Base-by-base conservation (phyloP, 2,113 vertebrate species). In the Clinocottus analis region DNA sequence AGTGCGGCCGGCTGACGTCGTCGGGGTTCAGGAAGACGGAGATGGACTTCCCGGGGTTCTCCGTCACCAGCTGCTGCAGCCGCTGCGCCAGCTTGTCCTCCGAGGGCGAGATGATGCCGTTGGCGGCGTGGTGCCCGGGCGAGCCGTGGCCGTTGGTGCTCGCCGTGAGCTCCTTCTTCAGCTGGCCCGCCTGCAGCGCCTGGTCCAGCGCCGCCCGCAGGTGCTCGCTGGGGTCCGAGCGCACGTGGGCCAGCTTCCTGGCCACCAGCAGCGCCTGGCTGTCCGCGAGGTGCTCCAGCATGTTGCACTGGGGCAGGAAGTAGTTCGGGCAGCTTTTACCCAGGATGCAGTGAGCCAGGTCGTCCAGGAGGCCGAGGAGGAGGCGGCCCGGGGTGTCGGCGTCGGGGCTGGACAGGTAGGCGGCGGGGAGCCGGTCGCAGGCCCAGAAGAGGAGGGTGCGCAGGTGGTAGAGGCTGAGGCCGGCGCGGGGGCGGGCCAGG, bases 391-490 rank as follows among this genome's bases (percentile, higher is more conserved):
- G 93, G 0, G 94, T 95, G 49, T 95, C 93, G 0, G 93, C 75
- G 1, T 95, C 94, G 0, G 87, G 58, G 77, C 93, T 89, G 63
- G 93, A 94, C 65, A 97, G 84, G 88, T 95, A 97, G 71, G 94
- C 87, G 0, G 92, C 43, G 0, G 96, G 96, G 23, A 97, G 94
- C 7, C 96, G 94, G 83, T 97, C 96, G 13, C 96, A 97, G 11
- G 96, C 96, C 96, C 96, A 96, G 84, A 96, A 96, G 27, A 96
- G 93, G 31, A 96, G 84, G 0, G 96, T 96, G 33, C 96, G 93
- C 61, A 97, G 93, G 83, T 96, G 95, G 88, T 97, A 97, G 81
- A 96, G 94, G 85, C 94, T 94, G 63, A 96, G 92, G 83, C 95
- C 92, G 0, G 90, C 79, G 1, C 92, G 94, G 0, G 95, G 95